phyloP scores from a whole-genome alignment of 2,888 invertebrate genomes.

The Eueremaeus valkanovi region DNA sequence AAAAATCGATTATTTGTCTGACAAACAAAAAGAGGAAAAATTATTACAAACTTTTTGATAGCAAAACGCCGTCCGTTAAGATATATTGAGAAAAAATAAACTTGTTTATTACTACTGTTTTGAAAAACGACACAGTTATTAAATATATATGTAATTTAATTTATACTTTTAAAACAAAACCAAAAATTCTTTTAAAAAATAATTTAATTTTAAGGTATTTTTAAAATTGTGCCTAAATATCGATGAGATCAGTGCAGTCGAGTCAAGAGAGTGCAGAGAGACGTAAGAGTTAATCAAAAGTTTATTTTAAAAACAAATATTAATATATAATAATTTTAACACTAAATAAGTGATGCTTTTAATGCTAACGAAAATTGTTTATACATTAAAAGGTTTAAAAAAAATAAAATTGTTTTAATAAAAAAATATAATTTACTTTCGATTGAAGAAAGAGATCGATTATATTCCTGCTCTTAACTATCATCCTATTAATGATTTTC shows the following conservation, averaged over 20 bases:
- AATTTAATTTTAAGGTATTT: neutral
- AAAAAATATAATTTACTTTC: no score
- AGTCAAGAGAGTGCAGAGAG: neutral
- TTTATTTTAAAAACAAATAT: no score
- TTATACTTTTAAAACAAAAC: no score
- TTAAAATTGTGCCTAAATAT: constrained; percentile 12
- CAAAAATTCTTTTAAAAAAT: no score
- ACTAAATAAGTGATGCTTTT: no score
- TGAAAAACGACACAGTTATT: neutral
- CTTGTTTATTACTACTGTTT: constrained; percentile 2
- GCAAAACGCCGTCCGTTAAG: constrained; percentile 13
- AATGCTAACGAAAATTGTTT: no score
- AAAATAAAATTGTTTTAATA: no score
- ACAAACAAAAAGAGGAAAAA: no score
- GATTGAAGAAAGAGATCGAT: no score
- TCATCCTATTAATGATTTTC: constrained; percentile 16
- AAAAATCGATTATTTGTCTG: neutral
- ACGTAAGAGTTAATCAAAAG: neutral
- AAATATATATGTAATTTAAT: neutral
- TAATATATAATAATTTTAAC: no score
- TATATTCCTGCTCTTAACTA: no score
- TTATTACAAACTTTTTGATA: constrained; percentile 5
- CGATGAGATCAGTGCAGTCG: neutral
- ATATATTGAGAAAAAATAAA: neutral
- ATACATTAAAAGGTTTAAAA: no score